Base-by-base conservation (phyloP, 2,113 vertebrate species). In the Semnopithecus entellus region DNA sequence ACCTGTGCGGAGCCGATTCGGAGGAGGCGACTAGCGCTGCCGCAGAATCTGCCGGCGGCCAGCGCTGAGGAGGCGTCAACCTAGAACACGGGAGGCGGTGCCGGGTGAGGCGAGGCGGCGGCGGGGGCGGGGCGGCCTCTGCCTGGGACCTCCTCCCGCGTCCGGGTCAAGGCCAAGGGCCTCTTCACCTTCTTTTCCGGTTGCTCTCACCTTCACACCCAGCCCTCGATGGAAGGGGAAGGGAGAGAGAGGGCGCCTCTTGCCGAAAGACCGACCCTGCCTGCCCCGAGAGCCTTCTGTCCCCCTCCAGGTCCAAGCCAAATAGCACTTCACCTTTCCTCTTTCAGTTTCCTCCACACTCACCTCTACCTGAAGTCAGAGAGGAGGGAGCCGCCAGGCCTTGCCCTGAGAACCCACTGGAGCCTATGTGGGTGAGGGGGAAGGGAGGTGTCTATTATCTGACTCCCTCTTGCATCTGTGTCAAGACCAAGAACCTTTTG, bases 11-110 rank as follows among this genome's bases (percentile, higher is more conserved):
- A 0, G 93, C 52, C 3, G 40, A 17, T 1, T 2, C 0, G 17
- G 8, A 20, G 43, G 38, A 48, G 32, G 55, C 52, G 40, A 5
- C 27, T 0, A 12, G 72, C n/a, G 59, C 79, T 79, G 95, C 86
- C 3, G 95, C 95, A 90, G 96, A 45, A 61, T 90, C 75, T 13
- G 82, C 68, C 5, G 8, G 82, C 17, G 2, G 90, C 40, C 90
- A 40, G 75, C 68, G 43, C 8, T 35, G 68, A 4, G 40, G 64
- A 76, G 52, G 27, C 7, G 76, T 5, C 78, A 2, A n/a, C n/a
- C 10, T 43, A 11, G 52, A 38, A 40, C 30, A 16, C 3, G 1
- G 32, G 64, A 23, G 50, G 82, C 38, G 30, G 68, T 8, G 73
- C 66, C 50, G 83, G 50, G 73, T 25, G 9, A 50, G 86, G 76